Percentiles rank a stretch among this genome's conserved stretches.
phyloP scores from a whole-genome alignment of 1,140 invertebrate genomes.

The Uloborus diversus region DNA sequence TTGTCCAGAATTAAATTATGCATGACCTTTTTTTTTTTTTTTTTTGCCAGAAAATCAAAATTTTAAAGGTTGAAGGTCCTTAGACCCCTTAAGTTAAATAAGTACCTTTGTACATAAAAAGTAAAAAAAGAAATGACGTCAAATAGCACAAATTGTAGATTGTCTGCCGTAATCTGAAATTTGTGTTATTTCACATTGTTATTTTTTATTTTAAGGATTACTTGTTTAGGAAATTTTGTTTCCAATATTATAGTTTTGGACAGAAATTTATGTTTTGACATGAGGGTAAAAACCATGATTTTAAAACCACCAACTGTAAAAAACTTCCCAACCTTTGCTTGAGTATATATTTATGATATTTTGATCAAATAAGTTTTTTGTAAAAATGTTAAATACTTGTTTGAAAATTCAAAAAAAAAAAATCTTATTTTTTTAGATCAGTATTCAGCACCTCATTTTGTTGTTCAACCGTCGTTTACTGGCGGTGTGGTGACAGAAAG shows the following conservation, averaged over 20 bases:
- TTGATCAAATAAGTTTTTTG: not conserved
- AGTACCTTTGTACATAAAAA: no score
- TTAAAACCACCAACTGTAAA: not conserved
- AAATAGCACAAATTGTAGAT: no score
- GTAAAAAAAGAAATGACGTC: no score
- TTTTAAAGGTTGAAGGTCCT: no score
- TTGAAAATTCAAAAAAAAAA: not conserved
- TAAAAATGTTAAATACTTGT: not conserved
- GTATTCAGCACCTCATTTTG: slow-evolving; percentile 53
- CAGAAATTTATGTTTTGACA: not conserved
- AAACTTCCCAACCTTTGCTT: not conserved
- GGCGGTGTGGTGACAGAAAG: slow-evolving; percentile 47
- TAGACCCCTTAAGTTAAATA: no score
- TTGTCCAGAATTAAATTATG: no score
- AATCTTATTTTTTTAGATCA: slow-evolving; percentile 38
- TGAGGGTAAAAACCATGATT: not conserved
- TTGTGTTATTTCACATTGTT: no score
- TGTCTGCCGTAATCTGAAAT: no score
- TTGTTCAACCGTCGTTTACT: slow-evolving; percentile 55
- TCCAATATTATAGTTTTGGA: not conserved
- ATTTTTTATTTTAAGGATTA: no score
- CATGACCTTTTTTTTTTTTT: no score
- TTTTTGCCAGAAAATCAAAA: no score
- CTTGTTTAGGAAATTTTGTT: no score
- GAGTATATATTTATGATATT: not conserved